Conservation (phyloP, 2,888 invertebrate genomes). For the Leucania comma region DNA sequence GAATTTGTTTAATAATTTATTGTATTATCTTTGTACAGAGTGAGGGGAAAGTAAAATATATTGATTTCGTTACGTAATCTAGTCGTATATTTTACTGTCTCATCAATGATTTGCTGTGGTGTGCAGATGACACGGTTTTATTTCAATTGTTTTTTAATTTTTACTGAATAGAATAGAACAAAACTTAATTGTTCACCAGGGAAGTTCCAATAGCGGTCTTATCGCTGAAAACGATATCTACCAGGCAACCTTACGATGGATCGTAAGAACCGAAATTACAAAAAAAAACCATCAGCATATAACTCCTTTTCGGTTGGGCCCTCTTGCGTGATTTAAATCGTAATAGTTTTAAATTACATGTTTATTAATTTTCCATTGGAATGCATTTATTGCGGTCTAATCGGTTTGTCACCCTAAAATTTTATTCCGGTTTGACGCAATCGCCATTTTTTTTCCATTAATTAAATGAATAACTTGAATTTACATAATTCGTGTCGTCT, state of each 20-base stretch:
- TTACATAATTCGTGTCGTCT: conserved; percentile 35
- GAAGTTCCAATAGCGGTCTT: too few species aligned
- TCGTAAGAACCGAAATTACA: too few species aligned
- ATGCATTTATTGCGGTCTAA: conserved; percentile 15
- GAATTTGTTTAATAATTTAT: conserved; percentile 46
- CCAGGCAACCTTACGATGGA: too few species aligned
- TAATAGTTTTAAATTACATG: too few species aligned
- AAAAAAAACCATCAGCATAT: too few species aligned
- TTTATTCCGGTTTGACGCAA: too few species aligned
- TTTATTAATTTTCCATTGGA: not conserved
- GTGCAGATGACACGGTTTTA: conserved; percentile 35
- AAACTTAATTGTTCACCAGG: too few species aligned
- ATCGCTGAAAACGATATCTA: too few species aligned
- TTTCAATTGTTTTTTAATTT: not conserved
- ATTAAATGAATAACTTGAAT: not conserved
- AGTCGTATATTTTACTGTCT: conserved; percentile 40
- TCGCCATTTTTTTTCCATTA: not conserved
- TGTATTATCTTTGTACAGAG: conserved; percentile 48
- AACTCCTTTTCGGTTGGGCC: too few species aligned
- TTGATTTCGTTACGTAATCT: conserved; percentile 31
- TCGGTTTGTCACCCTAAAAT: conserved; percentile 2
- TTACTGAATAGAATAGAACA: too few species aligned
- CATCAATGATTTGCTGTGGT: conserved; percentile 19
- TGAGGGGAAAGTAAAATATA: conserved; percentile 56
- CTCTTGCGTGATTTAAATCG: too few species aligned